Evolutionary conservation across 53 echinoderm and acorn worm genomes (phyloP).

Genomic region (Arbacia lixula): DNA sequence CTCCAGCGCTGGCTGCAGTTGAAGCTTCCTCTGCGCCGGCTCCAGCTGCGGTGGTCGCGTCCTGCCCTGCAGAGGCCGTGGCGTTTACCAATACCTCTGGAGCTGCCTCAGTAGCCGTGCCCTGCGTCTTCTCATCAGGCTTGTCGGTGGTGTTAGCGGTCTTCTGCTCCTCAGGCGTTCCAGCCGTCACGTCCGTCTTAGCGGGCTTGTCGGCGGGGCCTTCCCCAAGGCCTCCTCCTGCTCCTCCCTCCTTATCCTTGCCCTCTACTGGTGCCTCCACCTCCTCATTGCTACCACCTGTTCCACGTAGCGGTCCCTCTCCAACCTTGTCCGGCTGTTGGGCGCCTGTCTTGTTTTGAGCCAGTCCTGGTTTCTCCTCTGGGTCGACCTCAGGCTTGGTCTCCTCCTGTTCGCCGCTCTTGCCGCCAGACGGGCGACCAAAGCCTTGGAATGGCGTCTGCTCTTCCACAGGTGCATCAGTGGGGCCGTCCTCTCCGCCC

Average conservation of each 20-base stretch:
- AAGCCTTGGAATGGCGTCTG: slow-evolving; percentile 32
- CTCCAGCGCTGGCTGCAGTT: not conserved
- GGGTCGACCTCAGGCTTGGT: slow-evolving; percentile 11
- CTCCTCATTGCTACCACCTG: not conserved
- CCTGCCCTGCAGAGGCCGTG: not conserved
- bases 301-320: not conserved
- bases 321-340: not conserved
- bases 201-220: slow-evolving; percentile 10
- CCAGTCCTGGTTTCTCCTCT: slow-evolving; percentile 9
- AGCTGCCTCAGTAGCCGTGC: no score
- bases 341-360: not conserved
- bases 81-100: not conserved
- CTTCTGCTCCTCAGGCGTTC: slow-evolving; percentile 11
- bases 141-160: not conserved
- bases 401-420: not conserved
- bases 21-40: not conserved
- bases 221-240: not conserved
- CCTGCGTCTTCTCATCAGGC: not conserved
- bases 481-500: not conserved
- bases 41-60: not conserved
- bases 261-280: not conserved
- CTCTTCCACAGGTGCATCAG: not conserved
- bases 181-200: slow-evolving; percentile 10
- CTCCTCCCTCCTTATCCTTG: not conserved
- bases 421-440: not conserved